Evolutionary conservation across 2,797 vertebrate genomes (phyloP).

Genomic region (Naso thynnoides): DNA sequence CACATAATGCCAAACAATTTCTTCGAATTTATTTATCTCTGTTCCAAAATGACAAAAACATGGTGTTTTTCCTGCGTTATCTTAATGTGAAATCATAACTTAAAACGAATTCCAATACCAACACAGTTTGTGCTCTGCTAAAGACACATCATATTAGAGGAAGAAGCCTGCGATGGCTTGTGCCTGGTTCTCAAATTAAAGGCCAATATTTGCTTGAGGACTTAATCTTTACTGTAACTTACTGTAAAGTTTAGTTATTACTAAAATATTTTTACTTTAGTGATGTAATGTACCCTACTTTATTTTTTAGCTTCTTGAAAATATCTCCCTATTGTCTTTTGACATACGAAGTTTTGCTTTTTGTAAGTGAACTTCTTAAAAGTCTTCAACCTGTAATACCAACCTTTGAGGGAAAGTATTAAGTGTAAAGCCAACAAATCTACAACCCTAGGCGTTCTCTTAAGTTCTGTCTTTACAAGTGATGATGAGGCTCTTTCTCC

Average conservation of each 20-base stretch:
- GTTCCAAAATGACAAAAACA: conserved; percentile 22
- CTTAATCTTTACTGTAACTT: background rate
- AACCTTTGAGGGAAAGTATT: background rate
- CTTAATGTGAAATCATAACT: background rate
- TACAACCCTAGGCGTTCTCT: background rate
- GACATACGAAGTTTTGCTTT: background rate
- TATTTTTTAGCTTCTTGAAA: too few species aligned
- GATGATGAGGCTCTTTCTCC: conserved; percentile 43
- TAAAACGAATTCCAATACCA: background rate
- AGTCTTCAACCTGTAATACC: background rate
- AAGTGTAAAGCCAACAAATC: conserved; percentile 7
- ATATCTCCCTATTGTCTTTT: too few species aligned
- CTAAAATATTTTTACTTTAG: background rate
- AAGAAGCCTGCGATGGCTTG: background rate
- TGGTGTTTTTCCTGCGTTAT: background rate
- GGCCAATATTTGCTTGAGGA: background rate
- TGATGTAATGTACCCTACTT: background rate
- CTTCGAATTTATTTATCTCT: conserved; percentile 2
- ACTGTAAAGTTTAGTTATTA: too few species aligned
- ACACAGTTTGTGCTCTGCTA: background rate
- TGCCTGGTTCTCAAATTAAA: background rate
- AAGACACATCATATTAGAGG: conserved; percentile 7
- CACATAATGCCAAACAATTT: background rate
- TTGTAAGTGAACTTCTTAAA: background rate
- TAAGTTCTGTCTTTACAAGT: background rate